phyloP scores from a whole-genome alignment of 2,888 invertebrate species.

The Dinocampus coccinellae region DNA sequence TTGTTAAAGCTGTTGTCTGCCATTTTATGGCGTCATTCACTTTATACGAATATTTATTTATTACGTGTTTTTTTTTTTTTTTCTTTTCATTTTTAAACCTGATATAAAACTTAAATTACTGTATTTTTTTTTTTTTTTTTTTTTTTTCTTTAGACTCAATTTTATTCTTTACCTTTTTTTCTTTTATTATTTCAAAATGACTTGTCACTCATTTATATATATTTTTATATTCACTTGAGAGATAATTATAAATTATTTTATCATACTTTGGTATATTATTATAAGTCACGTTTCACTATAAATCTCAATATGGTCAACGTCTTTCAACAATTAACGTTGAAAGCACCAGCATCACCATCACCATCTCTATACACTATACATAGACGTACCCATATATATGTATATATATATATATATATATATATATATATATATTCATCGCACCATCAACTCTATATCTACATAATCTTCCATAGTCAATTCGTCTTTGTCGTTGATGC shows the following conservation, averaged over 20 bases:
- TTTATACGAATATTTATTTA: too few species aligned
- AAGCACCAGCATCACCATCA: constrained; percentile 3
- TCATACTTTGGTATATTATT: not conserved
- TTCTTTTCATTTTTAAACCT: too few species aligned
- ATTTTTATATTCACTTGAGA: not conserved
- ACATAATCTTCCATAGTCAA: not conserved
- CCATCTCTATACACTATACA: not conserved
- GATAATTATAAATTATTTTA: not conserved
- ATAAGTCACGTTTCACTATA: not conserved
- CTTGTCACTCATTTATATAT: not conserved
- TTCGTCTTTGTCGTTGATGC: constrained; percentile 56
- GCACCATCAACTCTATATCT: not conserved
- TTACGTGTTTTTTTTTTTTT: too few species aligned
- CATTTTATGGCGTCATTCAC: not conserved
- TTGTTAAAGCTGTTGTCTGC: not conserved
- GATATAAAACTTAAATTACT: too few species aligned
- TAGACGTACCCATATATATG: not conserved
- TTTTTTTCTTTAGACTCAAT: too few species aligned
- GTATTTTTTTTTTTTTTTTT: too few species aligned
- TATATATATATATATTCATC: not conserved
- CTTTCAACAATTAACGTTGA: constrained; percentile 20
- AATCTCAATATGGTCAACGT: constrained; percentile 13
- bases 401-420: not conserved
- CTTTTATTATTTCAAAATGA: not conserved
- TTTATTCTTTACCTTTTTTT: not conserved